Conservation (phyloP, 2,888 invertebrate genomes). For the Amphipyra berbera region DNA sequence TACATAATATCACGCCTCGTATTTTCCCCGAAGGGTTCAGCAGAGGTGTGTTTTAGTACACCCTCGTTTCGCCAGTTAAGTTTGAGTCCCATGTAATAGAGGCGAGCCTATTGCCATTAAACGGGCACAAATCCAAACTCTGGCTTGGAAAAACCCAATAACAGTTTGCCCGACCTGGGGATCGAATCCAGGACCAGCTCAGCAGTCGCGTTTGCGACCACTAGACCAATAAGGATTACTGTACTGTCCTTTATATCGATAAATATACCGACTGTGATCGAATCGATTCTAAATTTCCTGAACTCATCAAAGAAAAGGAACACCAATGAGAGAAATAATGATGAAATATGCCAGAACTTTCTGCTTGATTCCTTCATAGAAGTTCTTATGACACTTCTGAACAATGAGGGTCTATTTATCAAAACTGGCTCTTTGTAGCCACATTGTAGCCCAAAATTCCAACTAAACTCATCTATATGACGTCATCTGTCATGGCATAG, state of each 20-base stretch:
- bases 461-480: conserved; percentile 57
- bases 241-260: conserved; percentile 1
- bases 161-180: no score
- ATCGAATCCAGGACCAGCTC: no score
- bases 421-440: conserved; percentile 35
- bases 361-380: conserved; percentile 25
- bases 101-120: no score
- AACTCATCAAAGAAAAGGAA: conserved; percentile 11
- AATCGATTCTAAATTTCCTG: conserved; percentile 10
- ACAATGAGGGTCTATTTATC: conserved; percentile 47
- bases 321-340: conserved; percentile 10
- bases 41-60: no score
- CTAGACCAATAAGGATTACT: no score
- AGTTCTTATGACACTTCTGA: conserved; percentile 38
- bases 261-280: background rate
- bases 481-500: conserved; percentile 44
- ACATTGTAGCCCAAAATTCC: conserved; percentile 40
- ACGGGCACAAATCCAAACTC: no score
- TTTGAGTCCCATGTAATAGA: no score
- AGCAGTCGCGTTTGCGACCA: no score
- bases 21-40: no score
- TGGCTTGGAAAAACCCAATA: no score
- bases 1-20: no score
- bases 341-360: conserved; percentile 23
- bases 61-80: no score